phyloP scores from a whole-genome alignment of 2,113 vertebrate genomes.

The Pteropus alecto region DNA sequence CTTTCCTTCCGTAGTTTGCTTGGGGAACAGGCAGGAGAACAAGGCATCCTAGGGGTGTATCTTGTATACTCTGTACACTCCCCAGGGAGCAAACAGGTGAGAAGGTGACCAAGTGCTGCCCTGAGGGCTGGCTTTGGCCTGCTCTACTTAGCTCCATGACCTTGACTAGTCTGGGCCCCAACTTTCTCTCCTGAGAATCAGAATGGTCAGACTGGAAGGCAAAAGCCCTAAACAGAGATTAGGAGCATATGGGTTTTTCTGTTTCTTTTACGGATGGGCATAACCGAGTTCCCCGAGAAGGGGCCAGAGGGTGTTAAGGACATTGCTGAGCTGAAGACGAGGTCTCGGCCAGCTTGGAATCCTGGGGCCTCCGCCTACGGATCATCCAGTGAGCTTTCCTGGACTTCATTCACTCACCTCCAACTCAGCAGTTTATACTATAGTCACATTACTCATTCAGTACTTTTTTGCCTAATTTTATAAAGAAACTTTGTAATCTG shows the following conservation, averaged over 20 bases:
- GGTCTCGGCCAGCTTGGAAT: not conserved
- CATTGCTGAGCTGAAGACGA: not conserved
- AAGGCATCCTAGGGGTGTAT: not conserved
- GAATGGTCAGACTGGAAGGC: not conserved
- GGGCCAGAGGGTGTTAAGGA: not conserved
- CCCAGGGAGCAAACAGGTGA: not conserved
- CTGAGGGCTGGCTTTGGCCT: not conserved
- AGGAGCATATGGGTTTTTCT: not conserved
- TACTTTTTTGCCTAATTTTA: not conserved
- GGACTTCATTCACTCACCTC: not conserved
- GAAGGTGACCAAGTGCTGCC: not conserved
- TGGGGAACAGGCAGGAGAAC: not conserved
- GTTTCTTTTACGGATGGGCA: not conserved
- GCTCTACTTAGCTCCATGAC: not conserved
- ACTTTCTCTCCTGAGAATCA: not conserved
- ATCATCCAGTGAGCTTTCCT: not conserved
- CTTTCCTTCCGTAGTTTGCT: not conserved
- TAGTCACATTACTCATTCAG: not conserved
- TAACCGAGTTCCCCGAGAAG: not conserved
- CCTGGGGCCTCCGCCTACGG: not conserved
- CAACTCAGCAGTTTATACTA: not conserved
- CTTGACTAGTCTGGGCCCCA: not conserved
- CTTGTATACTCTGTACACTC: not conserved
- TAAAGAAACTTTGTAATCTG: not conserved
- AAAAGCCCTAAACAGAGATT: not conserved